Evolutionary conservation across 2,888 invertebrate genomes (phyloP).

Genomic region (Punctoribates punctum): DNA sequence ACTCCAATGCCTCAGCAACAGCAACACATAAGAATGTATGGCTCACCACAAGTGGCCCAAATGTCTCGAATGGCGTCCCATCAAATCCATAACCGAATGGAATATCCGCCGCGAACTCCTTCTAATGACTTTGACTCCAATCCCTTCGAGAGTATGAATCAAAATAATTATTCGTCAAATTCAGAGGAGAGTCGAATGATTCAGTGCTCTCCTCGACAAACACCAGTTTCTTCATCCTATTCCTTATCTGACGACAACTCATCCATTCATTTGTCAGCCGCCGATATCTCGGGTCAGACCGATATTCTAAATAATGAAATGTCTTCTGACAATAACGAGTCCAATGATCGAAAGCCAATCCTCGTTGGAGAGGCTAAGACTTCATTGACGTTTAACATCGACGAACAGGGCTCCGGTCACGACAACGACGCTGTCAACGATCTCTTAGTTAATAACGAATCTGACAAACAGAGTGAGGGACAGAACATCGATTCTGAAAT

Average conservation of each 20-base stretch:
- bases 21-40: slow-evolving; percentile 17
- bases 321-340: slow-evolving; percentile 35
- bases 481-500: neutral
- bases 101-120: slow-evolving; percentile 53
- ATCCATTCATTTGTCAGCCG: neutral
- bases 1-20: slow-evolving; percentile 5
- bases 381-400: slow-evolving; percentile 38
- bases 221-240: neutral
- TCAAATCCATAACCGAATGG: slow-evolving; percentile 7
- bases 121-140: slow-evolving; percentile 54
- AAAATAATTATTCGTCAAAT: neutral
- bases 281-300: neutral
- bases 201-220: neutral
- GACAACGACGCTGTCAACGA: slow-evolving; percentile 43
- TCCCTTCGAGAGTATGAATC: slow-evolving; percentile 54
- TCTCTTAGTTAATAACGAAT: neutral
- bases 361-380: slow-evolving; percentile 43
- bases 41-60: slow-evolving; percentile 28
- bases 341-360: slow-evolving; percentile 37
- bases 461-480: neutral
- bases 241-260: neutral
- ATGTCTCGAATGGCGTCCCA: slow-evolving; percentile 8
- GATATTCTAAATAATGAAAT: neutral
- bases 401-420: slow-evolving; percentile 41
- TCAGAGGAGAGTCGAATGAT: slow-evolving; percentile 38